Evolutionary conservation across 2,113 vertebrate genomes (phyloP).

Genomic region (Hydrolagus affinis): DNA sequence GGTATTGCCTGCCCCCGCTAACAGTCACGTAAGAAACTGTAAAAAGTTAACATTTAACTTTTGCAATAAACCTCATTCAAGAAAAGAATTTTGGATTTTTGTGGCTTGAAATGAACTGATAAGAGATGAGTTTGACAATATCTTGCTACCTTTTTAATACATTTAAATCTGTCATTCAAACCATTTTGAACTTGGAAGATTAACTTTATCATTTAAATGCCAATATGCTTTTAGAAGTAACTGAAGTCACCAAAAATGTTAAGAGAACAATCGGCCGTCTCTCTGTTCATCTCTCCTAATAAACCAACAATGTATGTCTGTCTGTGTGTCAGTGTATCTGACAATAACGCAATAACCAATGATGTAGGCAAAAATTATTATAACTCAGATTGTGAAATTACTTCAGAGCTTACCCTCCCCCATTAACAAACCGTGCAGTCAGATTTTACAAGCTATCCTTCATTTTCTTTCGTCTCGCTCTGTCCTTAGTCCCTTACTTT

Average conservation of each 20-base stretch:
- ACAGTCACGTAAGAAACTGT: background rate
- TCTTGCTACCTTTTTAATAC: background rate
- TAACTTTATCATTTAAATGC: background rate
- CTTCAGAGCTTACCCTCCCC: background rate
- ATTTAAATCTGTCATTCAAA: too few species aligned
- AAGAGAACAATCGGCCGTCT: background rate
- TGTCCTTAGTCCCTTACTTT: too few species aligned
- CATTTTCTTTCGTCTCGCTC: background rate
- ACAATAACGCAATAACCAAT: too few species aligned
- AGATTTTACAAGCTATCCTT: background rate
- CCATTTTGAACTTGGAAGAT: too few species aligned
- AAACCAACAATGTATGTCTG: too few species aligned
- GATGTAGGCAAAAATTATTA: too few species aligned
- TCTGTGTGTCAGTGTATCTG: too few species aligned
- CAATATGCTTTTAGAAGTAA: background rate
- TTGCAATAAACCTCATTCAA: background rate
- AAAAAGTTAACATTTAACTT: too few species aligned
- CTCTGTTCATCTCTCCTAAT: background rate
- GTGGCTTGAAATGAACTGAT: background rate
- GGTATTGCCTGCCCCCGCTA: conserved; percentile 23
- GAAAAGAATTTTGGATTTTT: background rate
- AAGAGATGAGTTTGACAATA: background rate
- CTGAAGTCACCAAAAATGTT: background rate
- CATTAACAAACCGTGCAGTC: background rate
- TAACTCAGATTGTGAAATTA: background rate